Base-by-base conservation (phyloP, 2,797 vertebrate genomes). In the Botia almorhae region DNA sequence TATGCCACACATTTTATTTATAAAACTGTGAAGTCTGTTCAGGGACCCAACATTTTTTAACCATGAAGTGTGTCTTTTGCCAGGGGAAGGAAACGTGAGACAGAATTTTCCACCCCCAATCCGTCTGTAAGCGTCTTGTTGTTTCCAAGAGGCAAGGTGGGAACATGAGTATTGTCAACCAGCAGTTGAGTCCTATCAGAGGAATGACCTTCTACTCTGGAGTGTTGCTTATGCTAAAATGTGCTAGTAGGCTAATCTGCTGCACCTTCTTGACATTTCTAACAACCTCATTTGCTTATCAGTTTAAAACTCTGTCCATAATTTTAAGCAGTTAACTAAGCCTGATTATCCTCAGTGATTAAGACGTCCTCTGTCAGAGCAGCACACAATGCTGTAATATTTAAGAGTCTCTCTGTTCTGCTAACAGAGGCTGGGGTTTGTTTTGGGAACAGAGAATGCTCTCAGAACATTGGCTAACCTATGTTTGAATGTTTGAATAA, bases 1-100 rank as follows among this genome's bases (percentile, higher is more conserved):
- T 93, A 86, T 93, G 89, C 91, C 89, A 93, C 94, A 94, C 92
- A 80, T 94, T 95, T 94, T 95, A 95, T 95, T 94, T 95, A 91
- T 91, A 90, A 91, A 93, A 88, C 93, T 91, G 93, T 91, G 91
- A 95, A 95, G 94, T 95, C 94, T 95, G 94, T 93, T 94, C 90
- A 92, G 92, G 92, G 93, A 93, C 93, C 93, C 91, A 92, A 92
- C 89, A 90, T 93, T 93, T 84, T 87, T 92, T 91, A 93, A 94
- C 92, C 91, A 91, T 93, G 92, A 93, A 87, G 92, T 93, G 93
- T 95, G 94, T 94, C 92, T 90, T 93, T 94, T 92, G 87, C 92
- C 91, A 92, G 87, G 64, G 83, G 85, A 87, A 81, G 76, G 85
- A 81, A 88, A 89, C 70, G 87, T 91, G 92, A 92, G 93, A 90